Base-by-base conservation (phyloP, 64 coral and sea anemone genomes). In the Porites lutea region DNA sequence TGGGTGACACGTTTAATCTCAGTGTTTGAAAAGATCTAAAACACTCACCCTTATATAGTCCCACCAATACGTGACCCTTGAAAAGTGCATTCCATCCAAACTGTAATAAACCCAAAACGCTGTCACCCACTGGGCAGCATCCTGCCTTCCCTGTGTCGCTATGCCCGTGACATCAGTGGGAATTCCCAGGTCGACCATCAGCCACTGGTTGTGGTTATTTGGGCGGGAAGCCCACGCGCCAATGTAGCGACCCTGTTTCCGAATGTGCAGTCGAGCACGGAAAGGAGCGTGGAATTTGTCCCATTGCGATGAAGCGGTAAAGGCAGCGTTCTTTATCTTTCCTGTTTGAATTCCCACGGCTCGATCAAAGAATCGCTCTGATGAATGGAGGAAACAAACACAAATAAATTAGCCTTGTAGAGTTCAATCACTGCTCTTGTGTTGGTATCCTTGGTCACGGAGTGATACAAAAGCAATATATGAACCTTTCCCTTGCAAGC, bases 111-210 rank as follows among this genome's bases (percentile, higher is more conserved):
- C 74, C n/a, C 53, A 78, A 87, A 78, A 95, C 2, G 75, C 68
- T 6, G 67, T 99, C 59, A 99, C 94, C 97, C 97, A 99, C 13
- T 99, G 94, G 11, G 88, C 96, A 2, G 88, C 78, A 80, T 94
- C 94, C 43, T 86, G 75, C 23, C 97, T 77, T 62, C 97, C 95
- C 48, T 97, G 95, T 5, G 92, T 97, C 14, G 92, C 95, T 9
- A 97, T 55, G 11, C 92, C 95, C 22, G 86, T 97, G 46, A 97
- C 61, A 43, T 75, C 79, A 48, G 75, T 79, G 52, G 77, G 9
- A 0, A 49, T 48, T 58, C 90, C 95, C 13, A 97, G 82, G 75
- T 94, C 82, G 18, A 94, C 54, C 92, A 91, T 71, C 55, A 97
- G n/a, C 92, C 92, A 97, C 77, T 97, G 95, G 15, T 87, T 86